Conservation (phyloP, 2,797 vertebrate species). For the Sebastes glaucus region DNA sequence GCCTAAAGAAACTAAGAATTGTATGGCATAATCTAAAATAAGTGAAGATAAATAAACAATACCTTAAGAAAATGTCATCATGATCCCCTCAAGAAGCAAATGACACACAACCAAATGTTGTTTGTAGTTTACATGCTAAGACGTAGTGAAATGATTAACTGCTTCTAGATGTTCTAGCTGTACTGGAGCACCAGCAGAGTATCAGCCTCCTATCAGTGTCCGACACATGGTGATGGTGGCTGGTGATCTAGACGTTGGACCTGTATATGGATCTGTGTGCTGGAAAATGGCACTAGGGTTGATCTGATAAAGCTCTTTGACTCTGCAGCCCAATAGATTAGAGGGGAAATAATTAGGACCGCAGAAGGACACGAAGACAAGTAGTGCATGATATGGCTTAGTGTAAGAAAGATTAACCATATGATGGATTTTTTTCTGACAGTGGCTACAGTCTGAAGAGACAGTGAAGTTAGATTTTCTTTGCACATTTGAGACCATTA, state of each 20-base stretch:
- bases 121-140: neutral
- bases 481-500: neutral
- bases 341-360: constrained; percentile 49
- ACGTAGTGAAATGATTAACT: neutral
- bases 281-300: constrained; percentile 31
- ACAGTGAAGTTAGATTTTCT: neutral
- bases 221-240: constrained; percentile 21
- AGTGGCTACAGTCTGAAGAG: neutral
- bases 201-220: constrained; percentile 19
- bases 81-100: neutral
- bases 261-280: constrained; percentile 39
- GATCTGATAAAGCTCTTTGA: constrained; percentile 58
- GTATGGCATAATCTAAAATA: neutral
- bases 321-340: constrained; percentile 41
- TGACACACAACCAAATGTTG: neutral
- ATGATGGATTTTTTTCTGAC: neutral
- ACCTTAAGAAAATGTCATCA: neutral
- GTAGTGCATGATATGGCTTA: neutral
- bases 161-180: neutral
- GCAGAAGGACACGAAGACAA: constrained; percentile 6
- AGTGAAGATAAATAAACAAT: neutral
- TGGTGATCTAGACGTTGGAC: constrained; percentile 23
- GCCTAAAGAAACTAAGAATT: neutral
- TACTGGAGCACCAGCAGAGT: neutral
- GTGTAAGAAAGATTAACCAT: constrained; percentile 1